These are phyloP conservation scores for Gnatocerus cornutus DNA, from an alignment of 2,888 invertebrate genomes.

Conservation along the genomic window DNA sequence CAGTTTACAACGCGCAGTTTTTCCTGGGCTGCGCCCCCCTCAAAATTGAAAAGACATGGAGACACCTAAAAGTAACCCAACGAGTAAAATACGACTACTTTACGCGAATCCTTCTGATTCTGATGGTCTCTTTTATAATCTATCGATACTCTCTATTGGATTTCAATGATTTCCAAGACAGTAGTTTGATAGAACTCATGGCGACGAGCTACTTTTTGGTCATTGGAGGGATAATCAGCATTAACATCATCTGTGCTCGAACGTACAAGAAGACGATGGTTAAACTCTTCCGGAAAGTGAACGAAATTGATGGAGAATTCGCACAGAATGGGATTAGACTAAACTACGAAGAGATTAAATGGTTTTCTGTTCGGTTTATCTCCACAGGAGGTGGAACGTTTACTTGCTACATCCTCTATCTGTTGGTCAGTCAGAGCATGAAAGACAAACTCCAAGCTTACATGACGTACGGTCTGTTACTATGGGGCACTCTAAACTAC, in stretches of 20 bases:
- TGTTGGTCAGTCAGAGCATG: slow-evolving; percentile 15
- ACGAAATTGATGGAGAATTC: slow-evolving; percentile 23
- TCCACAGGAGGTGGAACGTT: slow-evolving; percentile 5
- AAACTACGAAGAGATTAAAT: slow-evolving; percentile 23
- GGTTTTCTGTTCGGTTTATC: slow-evolving; percentile 11
- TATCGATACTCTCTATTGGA: slow-evolving; percentile 4
- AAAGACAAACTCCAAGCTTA: slow-evolving; percentile 5
- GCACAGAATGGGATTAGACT: slow-evolving; percentile 14
- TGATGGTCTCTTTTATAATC: slow-evolving; percentile 1
- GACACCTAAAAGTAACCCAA: neutral
- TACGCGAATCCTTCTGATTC: neutral
- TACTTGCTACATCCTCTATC: slow-evolving; percentile 20
- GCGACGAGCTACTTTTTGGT: slow-evolving; percentile 19
- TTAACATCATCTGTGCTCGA: slow-evolving; percentile 23
- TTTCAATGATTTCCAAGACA: slow-evolving; percentile 5
- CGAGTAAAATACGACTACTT: slow-evolving; percentile 19
- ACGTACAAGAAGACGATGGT: slow-evolving; percentile 1
- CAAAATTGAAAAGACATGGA: slow-evolving; percentile 15
- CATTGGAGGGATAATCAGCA: slow-evolving; percentile 20
- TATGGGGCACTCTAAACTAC: slow-evolving; percentile 32
- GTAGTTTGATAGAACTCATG: slow-evolving; percentile 33
- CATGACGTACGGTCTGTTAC: slow-evolving; percentile 24
- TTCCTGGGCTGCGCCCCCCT: slow-evolving; percentile 28
- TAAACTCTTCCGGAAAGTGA: neutral
- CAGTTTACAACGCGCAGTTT: slow-evolving; percentile 1